phyloP scores from a whole-genome alignment of 2,888 invertebrate genomes.

The Epsilonema sp. region DNA sequence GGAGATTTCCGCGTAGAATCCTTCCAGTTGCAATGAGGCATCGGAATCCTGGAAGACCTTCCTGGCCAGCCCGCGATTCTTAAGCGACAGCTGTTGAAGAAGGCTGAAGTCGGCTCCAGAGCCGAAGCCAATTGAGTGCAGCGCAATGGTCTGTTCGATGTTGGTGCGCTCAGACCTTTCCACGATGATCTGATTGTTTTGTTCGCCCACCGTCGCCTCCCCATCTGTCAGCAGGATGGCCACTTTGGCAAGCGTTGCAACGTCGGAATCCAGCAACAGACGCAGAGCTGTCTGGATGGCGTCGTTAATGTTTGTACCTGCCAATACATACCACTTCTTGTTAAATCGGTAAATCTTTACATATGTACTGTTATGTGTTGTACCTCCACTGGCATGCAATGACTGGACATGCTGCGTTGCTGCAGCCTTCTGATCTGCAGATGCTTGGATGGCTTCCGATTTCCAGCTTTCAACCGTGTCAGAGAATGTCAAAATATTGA shows the following conservation, averaged over 20 bases:
- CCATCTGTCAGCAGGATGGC: slow-evolving; percentile 34
- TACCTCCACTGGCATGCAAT: background rate
- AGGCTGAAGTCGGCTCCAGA: slow-evolving; percentile 46
- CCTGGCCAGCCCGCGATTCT: slow-evolving; percentile 46
- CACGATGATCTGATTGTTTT: no score
- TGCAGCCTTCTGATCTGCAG: slow-evolving; percentile 30
- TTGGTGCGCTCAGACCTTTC: no score
- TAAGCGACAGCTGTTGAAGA: slow-evolving; percentile 44
- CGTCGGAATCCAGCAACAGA: no score
- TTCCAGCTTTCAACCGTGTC: slow-evolving; percentile 35
- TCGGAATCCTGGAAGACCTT: slow-evolving; percentile 52
- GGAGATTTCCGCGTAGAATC: slow-evolving; percentile 10
- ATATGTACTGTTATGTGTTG: background rate
- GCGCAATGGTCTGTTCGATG: slow-evolving; percentile 26
- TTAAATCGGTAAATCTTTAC: background rate
- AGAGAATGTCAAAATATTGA: slow-evolving; percentile 40
- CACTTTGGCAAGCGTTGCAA: no score
- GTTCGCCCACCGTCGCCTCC: slow-evolving; percentile 27
- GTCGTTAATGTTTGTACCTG: slow-evolving; percentile 46
- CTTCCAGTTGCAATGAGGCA: slow-evolving; percentile 43
- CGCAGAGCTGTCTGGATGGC: no score
- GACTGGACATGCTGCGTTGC: background rate
- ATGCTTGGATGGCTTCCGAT: slow-evolving; percentile 39
- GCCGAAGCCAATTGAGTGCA: slow-evolving; percentile 50
- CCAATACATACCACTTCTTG: background rate